phyloP scores from a whole-genome alignment of 2,797 vertebrate species.

The Typhlichthys eigenmanni region DNA sequence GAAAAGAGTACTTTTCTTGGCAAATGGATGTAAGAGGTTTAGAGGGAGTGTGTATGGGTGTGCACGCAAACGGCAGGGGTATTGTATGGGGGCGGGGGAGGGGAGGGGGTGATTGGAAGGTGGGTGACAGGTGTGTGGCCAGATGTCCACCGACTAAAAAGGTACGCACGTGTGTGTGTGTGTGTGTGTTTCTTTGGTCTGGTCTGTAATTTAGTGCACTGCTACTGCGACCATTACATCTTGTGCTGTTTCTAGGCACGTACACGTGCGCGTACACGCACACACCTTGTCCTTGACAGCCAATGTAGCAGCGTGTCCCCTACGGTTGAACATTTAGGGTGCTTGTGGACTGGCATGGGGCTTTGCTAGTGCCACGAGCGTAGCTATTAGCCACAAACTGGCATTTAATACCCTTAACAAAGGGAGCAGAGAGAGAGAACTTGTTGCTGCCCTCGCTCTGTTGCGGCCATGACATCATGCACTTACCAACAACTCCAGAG shows the following conservation, averaged over 20 bases:
- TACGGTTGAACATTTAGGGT: slow-evolving; percentile 8
- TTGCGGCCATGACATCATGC: not conserved
- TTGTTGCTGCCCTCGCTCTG: not conserved
- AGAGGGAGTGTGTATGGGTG: slow-evolving; percentile 17
- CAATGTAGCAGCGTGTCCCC: slow-evolving; percentile 13
- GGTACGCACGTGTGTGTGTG: slow-evolving; percentile 17
- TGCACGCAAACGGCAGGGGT: slow-evolving; percentile 8
- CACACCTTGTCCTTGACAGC: not conserved
- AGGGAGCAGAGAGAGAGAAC: slow-evolving; percentile 1
- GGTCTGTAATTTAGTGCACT: slow-evolving; percentile 56
- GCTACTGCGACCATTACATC: slow-evolving; percentile 49
- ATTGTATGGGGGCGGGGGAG: slow-evolving; percentile 23
- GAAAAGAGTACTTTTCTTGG: slow-evolving; percentile 61
- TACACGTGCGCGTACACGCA: slow-evolving; percentile 6
- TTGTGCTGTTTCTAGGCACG: slow-evolving; percentile 22
- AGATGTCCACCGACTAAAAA: slow-evolving; percentile 42
- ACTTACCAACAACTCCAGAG: not conserved
- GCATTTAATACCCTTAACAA: slow-evolving; percentile 8
- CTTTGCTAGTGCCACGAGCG: slow-evolving; percentile 5
- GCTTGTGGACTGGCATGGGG: not conserved
- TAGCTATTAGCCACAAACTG: slow-evolving; percentile 10
- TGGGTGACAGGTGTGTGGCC: slow-evolving; percentile 55
- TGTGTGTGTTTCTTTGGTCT: slow-evolving; percentile 16
- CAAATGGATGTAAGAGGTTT: slow-evolving; percentile 63
- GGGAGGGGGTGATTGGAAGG: slow-evolving; percentile 37